phyloP scores from a whole-genome alignment of 1,140 invertebrate species.

The Idris sp. region DNA sequence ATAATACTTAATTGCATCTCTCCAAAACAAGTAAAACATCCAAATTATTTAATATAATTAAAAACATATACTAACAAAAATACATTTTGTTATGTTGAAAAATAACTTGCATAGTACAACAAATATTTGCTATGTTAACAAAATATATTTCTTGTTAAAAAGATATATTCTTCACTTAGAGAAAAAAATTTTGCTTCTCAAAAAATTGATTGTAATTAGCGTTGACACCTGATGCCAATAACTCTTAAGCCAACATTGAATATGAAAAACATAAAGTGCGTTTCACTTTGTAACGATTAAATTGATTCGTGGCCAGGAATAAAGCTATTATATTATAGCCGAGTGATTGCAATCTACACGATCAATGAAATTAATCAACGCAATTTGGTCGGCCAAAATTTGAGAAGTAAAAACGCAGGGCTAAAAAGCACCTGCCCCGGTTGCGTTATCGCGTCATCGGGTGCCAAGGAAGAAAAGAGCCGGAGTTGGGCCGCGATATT shows the following conservation, averaged over 20 bases:
- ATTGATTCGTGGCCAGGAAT: slow-evolving; percentile 44
- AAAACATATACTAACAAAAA: too few relatives aligned
- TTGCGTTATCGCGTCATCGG: slow-evolving; percentile 71
- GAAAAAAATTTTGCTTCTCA: too few relatives aligned
- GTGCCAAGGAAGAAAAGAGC: slow-evolving; percentile 68
- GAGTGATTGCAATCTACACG: slow-evolving; percentile 48
- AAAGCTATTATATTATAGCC: slow-evolving; percentile 43
- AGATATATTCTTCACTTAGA: too few relatives aligned
- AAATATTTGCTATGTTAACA: too few relatives aligned
- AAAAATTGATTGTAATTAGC: slow-evolving; percentile 32
- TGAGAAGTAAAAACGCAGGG: slow-evolving; percentile 66
- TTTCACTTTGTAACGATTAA: slow-evolving; percentile 39
- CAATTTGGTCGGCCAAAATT: too few relatives aligned
- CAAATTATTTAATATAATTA: too few relatives aligned
- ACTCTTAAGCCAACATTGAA: slow-evolving; percentile 17
- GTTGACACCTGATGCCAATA: slow-evolving; percentile 29
- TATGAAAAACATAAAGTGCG: slow-evolving; percentile 6
- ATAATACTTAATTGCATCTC: slow-evolving; percentile 2
- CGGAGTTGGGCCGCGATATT: slow-evolving; percentile 67
- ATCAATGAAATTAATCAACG: slow-evolving; percentile 59
- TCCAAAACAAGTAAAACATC: too few relatives aligned
- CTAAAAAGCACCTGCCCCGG: slow-evolving; percentile 75
- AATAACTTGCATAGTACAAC: too few relatives aligned
- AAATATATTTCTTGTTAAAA: too few relatives aligned
- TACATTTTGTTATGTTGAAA: too few relatives aligned